These are phyloP conservation scores for Heliconius eleuchia DNA, from an alignment of 1,140 invertebrate species.

Conservation along the genomic window DNA sequence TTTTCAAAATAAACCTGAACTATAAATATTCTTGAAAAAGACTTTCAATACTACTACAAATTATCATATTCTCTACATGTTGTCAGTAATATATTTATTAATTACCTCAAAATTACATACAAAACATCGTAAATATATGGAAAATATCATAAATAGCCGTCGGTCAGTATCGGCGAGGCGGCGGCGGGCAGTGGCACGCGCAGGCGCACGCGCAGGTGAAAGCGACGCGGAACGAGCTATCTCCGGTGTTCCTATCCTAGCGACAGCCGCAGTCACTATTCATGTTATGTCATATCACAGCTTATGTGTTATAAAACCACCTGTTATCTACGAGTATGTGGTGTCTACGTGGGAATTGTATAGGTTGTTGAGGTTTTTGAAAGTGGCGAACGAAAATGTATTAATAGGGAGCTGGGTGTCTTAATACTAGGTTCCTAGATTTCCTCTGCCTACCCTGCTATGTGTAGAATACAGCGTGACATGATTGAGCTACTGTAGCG, in stretches of 20 bases:
- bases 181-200: conserved; percentile 9
- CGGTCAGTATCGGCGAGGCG: neutral
- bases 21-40: too few species aligned
- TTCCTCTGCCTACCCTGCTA: too few species aligned
- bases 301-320: neutral
- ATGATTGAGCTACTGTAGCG: too few species aligned
- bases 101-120: neutral
- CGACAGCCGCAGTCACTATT: neutral
- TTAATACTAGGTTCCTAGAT: too few species aligned
- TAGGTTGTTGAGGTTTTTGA: neutral
- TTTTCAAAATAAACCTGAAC: too few species aligned
- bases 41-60: too few species aligned
- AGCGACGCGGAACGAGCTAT: conserved; percentile 34
- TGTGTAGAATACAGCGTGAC: too few species aligned
- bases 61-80: too few species aligned
- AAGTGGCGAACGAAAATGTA: too few species aligned
- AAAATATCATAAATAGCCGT: neutral
- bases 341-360: neutral
- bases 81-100: too few species aligned
- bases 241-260: conserved; percentile 27
- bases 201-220: conserved; percentile 40
- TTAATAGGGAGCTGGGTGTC: too few species aligned
- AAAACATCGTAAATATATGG: neutral
- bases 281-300: neutral
- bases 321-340: neutral